Conservation (phyloP, 2,113 vertebrate species). For the Tonatia bakeri region DNA sequence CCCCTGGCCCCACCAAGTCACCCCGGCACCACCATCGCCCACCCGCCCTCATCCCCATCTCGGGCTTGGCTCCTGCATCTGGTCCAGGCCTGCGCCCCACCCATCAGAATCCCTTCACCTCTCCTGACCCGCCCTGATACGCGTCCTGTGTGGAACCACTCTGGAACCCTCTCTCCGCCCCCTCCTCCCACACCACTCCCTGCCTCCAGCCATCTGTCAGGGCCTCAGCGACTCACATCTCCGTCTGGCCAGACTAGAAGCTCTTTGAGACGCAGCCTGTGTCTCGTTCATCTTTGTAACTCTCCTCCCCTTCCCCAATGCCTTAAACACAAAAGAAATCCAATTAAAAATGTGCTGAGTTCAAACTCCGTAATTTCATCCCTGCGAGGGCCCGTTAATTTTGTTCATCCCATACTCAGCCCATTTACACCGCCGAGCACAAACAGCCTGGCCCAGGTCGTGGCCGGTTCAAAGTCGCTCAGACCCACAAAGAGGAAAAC, state of each 20-base stretch:
- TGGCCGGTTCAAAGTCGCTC: neutral
- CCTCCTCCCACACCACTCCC: neutral
- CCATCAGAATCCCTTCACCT: neutral
- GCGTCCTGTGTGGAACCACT: neutral
- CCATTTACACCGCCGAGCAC: neutral
- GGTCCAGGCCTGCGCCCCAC: too few species aligned
- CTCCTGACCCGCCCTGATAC: neutral
- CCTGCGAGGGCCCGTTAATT: neutral
- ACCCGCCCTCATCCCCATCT: neutral
- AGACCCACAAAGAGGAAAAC: neutral
- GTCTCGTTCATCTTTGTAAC: neutral
- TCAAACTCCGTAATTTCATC: neutral
- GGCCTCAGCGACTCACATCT: too few species aligned
- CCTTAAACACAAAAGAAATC: neutral
- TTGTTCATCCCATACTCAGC: neutral
- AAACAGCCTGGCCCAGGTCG: neutral
- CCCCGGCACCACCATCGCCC: accelerated
- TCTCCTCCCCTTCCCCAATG: neutral
- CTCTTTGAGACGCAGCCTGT: neutral
- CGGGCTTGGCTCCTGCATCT: neutral
- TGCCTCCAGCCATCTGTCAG: neutral
- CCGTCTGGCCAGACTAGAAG: neutral
- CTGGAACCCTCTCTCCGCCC: neutral
- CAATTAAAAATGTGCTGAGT: slow-evolving; percentile 9
- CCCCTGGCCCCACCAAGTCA: neutral